Evolutionary conservation across 2,888 invertebrate species (phyloP), one percentile per base, ranked within the genome.

Genomic region (Noctua janthe): DNA sequence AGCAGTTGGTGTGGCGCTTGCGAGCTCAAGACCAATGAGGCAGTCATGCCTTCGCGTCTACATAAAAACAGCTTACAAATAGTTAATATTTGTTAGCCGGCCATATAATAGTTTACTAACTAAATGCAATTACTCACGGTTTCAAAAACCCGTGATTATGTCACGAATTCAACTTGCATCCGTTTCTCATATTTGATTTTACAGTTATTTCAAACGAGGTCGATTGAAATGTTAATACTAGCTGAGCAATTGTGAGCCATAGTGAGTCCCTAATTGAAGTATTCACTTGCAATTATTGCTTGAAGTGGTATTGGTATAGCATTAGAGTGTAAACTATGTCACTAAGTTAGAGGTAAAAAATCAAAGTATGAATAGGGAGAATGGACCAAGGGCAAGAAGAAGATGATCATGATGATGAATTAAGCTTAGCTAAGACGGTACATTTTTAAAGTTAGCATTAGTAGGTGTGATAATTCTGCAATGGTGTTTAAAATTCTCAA

Each of bases 141-240:
- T 59, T 59, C n/a, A 67, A 73, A 73, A n/a, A 1, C 7, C 8
- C 17, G n/a, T n/a, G 4, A 17, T 66, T n/a, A 17, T 47, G 17
- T 66, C 29, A 66, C 43, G 15, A 2, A 79, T n/a, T 79, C 6
- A 29, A 66, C 79, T 67, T 47, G 47, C 10, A 20, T 20, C 7
- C 17, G 10, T 43, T 69, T 62, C 39, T 70, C 59, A 51, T 81
- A 81, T 71, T 35, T 81, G 62, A 47, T 73, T 54, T n/a, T n/a
- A n/a, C n/a, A 81, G 15, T 70, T 70, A 70, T 66, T 74, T 56
- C 47, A 29, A 54, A 43, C 47, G 47, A 64, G 35, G 69, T 23
- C 17, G 15, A 56, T 79, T 47, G 66, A 76, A 75, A 62, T 62
- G 20, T 59, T 49, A 59, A 74, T 35, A 59, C 29, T 4, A 47